These are phyloP conservation scores for Passer montanus DNA, from an alignment of 2,113 vertebrate species.

Conservation along the genomic window DNA sequence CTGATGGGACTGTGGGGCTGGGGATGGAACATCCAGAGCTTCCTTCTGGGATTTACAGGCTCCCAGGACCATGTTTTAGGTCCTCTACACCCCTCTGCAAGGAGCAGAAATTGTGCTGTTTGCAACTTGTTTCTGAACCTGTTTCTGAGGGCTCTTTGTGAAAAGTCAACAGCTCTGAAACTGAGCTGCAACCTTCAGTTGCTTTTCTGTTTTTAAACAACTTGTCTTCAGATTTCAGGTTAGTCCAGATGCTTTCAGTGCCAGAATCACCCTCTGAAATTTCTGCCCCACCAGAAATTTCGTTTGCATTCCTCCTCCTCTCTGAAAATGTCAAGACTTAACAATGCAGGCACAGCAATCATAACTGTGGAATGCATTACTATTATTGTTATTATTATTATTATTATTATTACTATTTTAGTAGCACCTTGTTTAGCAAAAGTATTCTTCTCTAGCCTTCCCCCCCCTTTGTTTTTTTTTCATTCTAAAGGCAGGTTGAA, in stretches of 20 bases:
- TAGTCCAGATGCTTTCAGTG: background rate
- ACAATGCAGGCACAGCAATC: background rate
- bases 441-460: background rate
- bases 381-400: background rate
- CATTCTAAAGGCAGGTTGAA: background rate
- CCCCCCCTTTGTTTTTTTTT: rapidly evolving
- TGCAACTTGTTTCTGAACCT: rapidly evolving
- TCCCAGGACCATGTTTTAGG: background rate
- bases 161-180: background rate
- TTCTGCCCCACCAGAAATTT: background rate
- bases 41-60: background rate
- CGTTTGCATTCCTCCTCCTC: background rate
- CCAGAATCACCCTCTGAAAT: background rate
- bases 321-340: background rate
- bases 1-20: too few relatives aligned
- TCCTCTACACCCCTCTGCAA: background rate
- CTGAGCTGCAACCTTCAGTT: background rate
- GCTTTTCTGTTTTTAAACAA: background rate
- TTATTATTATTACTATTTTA: background rate
- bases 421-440: background rate
- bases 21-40: background rate
- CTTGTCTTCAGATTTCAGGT: background rate
- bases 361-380: background rate
- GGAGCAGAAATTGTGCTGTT: background rate
- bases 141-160: background rate